Evolutionary conservation across 2,888 invertebrate species (phyloP), one percentile per base, ranked within the genome.

Genomic region (Loripinus fragilis): DNA sequence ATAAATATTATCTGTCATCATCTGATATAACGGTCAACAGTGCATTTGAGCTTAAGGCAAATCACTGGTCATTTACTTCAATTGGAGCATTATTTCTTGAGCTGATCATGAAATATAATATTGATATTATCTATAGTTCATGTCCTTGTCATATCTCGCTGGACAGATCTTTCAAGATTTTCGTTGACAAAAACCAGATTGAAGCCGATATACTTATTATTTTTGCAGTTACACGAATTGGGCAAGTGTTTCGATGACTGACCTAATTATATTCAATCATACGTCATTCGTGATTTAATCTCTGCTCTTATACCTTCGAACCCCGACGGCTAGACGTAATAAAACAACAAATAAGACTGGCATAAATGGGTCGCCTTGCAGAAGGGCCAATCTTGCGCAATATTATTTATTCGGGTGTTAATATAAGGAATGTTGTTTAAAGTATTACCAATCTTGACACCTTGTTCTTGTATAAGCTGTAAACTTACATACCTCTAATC

Each of bases 11-110:
- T 60, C 60, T 60, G 60, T 60, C 60, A 60, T 60, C 60, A 33
- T 60, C 28, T 60, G 60, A 60, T 60, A 60, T 60, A 60, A 60
- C 60, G 60, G 60, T 60, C 60, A 60, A 60, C 30, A 33, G 60
- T 60, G 33, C 60, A 10, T 30, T 60, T 1, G 60, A 17, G 7
- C 60, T 60, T 10, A 17, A 33, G 60, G 60, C 60, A 33, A 60
- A 7, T 28, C 5, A 28, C 28, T 8, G 55, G 7, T 28, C 23
- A 8, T 8, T 17, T 5, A 2, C 28, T 60, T 33, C 60, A 60
- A 60, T 30, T n/a, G 33, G 33, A 20, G 33, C 30, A 60, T 60
- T 33, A 60, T 33, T 33, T 20, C 33, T 17, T 33, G 60, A 33
- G 30, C 33, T 10, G 60, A 60, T 60, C 20, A 60, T 8, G 38